phyloP scores from a whole-genome alignment of 2,888 invertebrate species.

The Iphiclides podalirius region DNA sequence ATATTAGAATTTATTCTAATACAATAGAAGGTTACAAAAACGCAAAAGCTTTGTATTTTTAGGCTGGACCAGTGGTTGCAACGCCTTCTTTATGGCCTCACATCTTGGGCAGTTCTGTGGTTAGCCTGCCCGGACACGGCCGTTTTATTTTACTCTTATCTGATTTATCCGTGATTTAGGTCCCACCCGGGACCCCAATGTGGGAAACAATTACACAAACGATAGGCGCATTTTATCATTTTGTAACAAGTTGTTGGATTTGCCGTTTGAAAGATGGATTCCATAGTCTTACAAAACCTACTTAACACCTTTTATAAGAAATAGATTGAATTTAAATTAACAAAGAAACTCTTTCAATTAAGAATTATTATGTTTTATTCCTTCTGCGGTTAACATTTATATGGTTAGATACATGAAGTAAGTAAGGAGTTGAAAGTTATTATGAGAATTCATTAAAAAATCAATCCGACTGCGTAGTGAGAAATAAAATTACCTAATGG shows the following conservation, averaged over 20 bases:
- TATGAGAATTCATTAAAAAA: too few species aligned
- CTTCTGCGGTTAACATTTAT: too few species aligned
- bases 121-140: slow-evolving; percentile 37
- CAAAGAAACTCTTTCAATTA: too few species aligned
- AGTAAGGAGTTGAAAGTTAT: too few species aligned
- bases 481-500: too few species aligned
- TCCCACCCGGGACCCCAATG: slow-evolving; percentile 39
- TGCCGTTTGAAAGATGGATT: not conserved
- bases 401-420: too few species aligned
- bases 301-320: too few species aligned
- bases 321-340: too few species aligned
- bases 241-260: slow-evolving; percentile 16
- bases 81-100: slow-evolving; percentile 29
- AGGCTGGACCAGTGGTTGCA: not conserved
- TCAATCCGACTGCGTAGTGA: too few species aligned
- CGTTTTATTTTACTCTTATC: slow-evolving; percentile 57
- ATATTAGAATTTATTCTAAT: not conserved
- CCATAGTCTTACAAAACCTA: not conserved
- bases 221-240: slow-evolving; percentile 35
- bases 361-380: too few species aligned
- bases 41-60: not conserved
- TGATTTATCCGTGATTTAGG: slow-evolving; percentile 59
- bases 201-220: slow-evolving; percentile 60
- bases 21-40: not conserved
- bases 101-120: slow-evolving; percentile 30